Base-by-base conservation (phyloP, 2,888 invertebrate species). In the Archaeoteleia sp. region DNA sequence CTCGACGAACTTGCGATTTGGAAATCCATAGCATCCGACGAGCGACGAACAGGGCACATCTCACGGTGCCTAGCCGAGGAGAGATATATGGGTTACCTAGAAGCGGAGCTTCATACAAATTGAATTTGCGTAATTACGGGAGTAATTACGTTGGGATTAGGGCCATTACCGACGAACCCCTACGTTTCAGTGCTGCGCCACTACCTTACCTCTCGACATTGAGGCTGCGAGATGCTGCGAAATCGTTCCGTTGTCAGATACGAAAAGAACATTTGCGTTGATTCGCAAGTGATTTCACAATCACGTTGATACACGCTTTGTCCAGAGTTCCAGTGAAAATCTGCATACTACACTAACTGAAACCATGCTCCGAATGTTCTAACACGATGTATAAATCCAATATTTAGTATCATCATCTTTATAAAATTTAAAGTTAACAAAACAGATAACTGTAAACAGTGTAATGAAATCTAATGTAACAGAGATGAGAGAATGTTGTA, bases 81-180 rank as follows among this genome's bases (percentile, higher is more conserved):
- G 70, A 79, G 71, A 81, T 79, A 73, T 79, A 79, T 78, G 78
- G 78, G 76, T 77, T 78, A 74, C 75, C 74, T 73, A 62, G 74
- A 70, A 77, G 67, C 74, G 66, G 54, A 57, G 77, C 77, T 78
- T 78, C 80, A 78, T 81, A 81, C 79, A 82, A 82, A 82, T 81
- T 82, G 81, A 81, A 82, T 82, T 82, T 81, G 78, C 73, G 82
- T 78, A 82, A 82, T 82, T 82, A 81, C 78, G 76, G 73, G 73
- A 79, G 82, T 79, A 82, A 82, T 82, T 82, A 82, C 82, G 75
- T 62, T 62, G 75, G 78, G 81, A 82, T 82, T 79, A 81, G 80
- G 76, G 76, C 78, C 79, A 81, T 82, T 82, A 81, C 79, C 70
- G 71, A 70, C 61, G 67, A 69, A 69, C 61, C 67, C 66, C 62